phyloP scores from a whole-genome alignment of 2,888 invertebrate genomes.

The Euspilapteryx auroguttella region DNA sequence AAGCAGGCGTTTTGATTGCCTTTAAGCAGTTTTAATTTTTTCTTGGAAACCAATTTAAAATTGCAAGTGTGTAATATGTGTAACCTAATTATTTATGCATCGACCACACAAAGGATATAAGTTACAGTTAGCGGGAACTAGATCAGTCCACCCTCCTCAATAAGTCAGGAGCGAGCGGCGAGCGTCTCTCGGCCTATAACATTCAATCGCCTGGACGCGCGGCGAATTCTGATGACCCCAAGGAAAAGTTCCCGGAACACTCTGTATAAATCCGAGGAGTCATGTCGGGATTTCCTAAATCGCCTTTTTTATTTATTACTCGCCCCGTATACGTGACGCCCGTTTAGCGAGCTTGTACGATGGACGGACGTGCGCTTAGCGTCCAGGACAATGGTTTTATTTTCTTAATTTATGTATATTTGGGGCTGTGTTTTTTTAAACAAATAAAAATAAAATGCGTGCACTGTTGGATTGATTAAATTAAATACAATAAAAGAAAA shows the following conservation, averaged over 20 bases:
- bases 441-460: too few relatives aligned
- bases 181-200: slow-evolving; percentile 51
- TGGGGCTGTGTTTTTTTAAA: too few relatives aligned
- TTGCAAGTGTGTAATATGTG: too few relatives aligned
- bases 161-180: slow-evolving; percentile 44
- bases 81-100: too few relatives aligned
- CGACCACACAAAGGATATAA: slow-evolving; percentile 2
- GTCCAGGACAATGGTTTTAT: too few relatives aligned
- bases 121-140: slow-evolving; percentile 2
- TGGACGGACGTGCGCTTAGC: too few relatives aligned
- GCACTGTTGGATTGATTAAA: too few relatives aligned
- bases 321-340: slow-evolving; percentile 6
- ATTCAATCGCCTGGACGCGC: slow-evolving; percentile 54
- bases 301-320: slow-evolving; percentile 53
- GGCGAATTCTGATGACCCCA: slow-evolving; percentile 53
- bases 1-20: too few relatives aligned
- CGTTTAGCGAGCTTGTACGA: slow-evolving; percentile 4
- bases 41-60: too few relatives aligned
- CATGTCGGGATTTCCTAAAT: slow-evolving; percentile 55
- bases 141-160: slow-evolving; percentile 20
- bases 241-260: slow-evolving; percentile 49
- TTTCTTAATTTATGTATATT: too few relatives aligned
- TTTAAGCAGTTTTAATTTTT: too few relatives aligned
- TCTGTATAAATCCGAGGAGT: slow-evolving; percentile 52
- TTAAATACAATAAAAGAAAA: too few relatives aligned